Percentiles rank a stretch among this genome's conserved stretches.
Evolutionary conservation across 2,888 invertebrate species (phyloP).

Genomic region (Digitonthophagus gazella): DNA sequence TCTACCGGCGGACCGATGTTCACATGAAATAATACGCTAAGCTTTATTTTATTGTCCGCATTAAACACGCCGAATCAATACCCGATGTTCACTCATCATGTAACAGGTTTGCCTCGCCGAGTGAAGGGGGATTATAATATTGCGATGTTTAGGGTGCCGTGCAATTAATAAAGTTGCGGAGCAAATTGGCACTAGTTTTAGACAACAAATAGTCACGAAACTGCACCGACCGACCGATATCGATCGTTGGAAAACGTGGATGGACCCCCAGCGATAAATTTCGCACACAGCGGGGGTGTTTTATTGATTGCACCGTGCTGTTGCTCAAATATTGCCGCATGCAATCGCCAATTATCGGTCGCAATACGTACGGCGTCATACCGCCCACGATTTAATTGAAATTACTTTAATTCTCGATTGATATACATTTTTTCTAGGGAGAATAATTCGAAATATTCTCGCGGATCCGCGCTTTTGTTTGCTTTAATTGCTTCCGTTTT

Average conservation of each 20-base stretch:
- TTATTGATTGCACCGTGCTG: constrained; percentile 13
- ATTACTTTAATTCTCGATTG: neutral
- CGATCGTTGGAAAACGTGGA: neutral
- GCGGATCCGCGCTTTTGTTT: too few species aligned
- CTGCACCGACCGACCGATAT: neutral
- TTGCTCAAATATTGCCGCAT: constrained; percentile 14
- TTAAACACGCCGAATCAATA: neutral
- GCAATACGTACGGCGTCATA: neutral
- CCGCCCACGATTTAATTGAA: neutral
- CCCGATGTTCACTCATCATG: neutral
- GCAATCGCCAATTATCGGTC: constrained; percentile 4
- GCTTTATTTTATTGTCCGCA: neutral
- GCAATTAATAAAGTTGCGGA: neutral
- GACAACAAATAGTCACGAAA: neutral
- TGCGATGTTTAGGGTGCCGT: neutral
- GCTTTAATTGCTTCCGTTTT: too few species aligned
- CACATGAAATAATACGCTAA: neutral
- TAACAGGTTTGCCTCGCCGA: neutral
- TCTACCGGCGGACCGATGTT: neutral
- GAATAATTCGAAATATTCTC: too few species aligned
- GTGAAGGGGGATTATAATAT: neutral
- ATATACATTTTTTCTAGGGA: too few species aligned
- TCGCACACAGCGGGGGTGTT: constrained; percentile 2
- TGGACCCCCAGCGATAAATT: neutral
- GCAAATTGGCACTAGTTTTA: neutral